Evolutionary conservation across 2,113 vertebrate species (phyloP).

Genomic region (Copsychus sechellarum): DNA sequence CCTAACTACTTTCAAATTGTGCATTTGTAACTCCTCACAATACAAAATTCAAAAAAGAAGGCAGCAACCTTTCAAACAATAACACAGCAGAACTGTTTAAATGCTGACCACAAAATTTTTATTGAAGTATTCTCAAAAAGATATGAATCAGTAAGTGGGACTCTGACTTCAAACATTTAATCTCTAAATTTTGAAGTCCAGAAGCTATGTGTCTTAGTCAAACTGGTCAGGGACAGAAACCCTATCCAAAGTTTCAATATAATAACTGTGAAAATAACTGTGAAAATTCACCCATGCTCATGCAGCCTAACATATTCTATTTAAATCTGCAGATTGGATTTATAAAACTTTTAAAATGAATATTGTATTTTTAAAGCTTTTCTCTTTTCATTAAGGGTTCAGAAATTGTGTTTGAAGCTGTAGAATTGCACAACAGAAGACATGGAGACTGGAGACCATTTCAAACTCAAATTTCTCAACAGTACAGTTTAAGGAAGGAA

Average conservation of each 20-base stretch:
- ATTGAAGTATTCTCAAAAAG: background rate
- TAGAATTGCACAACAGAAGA: background rate
- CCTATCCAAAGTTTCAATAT: background rate
- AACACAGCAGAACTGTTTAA: background rate
- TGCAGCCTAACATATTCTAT: background rate
- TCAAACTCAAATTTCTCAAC: background rate
- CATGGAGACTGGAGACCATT: background rate
- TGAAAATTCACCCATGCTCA: background rate
- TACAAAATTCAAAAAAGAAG: background rate
- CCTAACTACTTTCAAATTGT: background rate
- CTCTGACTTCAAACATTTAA: background rate
- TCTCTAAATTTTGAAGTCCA: background rate
- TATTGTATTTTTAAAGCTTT: background rate
- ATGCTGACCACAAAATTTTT: background rate
- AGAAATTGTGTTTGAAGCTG: background rate
- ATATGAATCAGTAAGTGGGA: background rate
- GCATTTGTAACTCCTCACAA: background rate
- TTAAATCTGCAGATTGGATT: background rate
- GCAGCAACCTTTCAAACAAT: background rate
- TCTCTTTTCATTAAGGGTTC: background rate
- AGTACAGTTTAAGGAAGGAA: background rate
- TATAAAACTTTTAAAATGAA: background rate
- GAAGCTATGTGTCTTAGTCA: background rate
- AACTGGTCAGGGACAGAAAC: background rate
- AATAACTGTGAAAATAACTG: rapidly evolving